These are phyloP conservation scores for Busseola fusca DNA, from an alignment of 2,888 invertebrate species.

Conservation along the genomic window DNA sequence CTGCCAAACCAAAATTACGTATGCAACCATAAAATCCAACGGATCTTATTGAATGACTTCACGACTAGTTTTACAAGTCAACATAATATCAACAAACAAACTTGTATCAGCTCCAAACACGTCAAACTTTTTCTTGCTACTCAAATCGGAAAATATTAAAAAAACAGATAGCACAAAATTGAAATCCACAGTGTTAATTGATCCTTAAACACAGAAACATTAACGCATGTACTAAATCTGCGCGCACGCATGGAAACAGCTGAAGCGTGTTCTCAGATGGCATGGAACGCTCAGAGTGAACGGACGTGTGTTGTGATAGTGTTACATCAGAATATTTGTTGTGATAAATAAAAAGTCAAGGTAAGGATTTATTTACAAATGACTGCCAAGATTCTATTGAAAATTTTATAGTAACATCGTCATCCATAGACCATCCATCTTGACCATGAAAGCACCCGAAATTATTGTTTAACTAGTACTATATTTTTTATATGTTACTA, in stretches of 20 bases:
- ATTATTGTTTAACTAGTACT: slow-evolving; percentile 6
- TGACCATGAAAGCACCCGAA: slow-evolving; percentile 13
- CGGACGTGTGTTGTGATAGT: slow-evolving; percentile 56
- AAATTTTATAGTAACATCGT: not conserved
- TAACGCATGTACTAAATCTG: slow-evolving; percentile 22
- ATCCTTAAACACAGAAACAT: slow-evolving; percentile 10
- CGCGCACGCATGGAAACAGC: slow-evolving; percentile 45
- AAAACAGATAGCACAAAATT: slow-evolving; percentile 5
- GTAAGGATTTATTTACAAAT: slow-evolving; percentile 49
- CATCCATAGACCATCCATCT: not conserved
- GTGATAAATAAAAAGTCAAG: slow-evolving; percentile 54
- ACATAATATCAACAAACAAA: not conserved
- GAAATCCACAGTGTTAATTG: slow-evolving; percentile 10
- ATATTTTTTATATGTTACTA: not conserved
- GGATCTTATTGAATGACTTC: not conserved
- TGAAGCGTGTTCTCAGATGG: slow-evolving; percentile 40
- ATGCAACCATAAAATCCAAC: not conserved
- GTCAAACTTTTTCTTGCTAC: slow-evolving; percentile 9
- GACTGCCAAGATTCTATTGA: slow-evolving; percentile 30
- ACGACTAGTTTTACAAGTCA: not conserved
- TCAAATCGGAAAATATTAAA: not conserved
- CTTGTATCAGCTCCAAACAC: not conserved
- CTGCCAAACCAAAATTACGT: not conserved
- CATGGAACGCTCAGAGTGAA: slow-evolving; percentile 48
- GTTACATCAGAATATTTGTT: slow-evolving; percentile 28